These are phyloP conservation scores for Rhimphoctona megacephalus DNA, from an alignment of 2,888 invertebrate genomes.

Conservation along the genomic window DNA sequence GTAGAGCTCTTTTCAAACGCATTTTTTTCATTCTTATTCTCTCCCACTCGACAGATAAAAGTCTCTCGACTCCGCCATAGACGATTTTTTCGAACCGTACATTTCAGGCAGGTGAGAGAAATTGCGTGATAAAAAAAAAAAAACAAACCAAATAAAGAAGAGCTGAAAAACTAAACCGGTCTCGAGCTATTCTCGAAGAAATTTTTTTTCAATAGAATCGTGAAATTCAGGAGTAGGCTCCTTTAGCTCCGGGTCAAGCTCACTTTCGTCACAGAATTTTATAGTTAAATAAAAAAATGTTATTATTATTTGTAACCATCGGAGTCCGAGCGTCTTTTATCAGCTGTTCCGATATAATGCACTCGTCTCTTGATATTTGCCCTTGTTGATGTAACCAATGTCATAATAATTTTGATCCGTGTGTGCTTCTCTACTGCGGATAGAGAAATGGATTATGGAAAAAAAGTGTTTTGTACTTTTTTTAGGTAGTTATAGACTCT, in stretches of 20 bases:
- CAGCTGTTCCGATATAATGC: constrained; percentile 48
- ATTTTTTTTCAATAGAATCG: constrained; percentile 19
- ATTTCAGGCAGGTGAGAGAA: constrained; percentile 16
- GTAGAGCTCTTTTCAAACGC: constrained; percentile 6
- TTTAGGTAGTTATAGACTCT: not conserved
- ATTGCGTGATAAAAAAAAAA: not conserved
- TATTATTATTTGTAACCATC: not conserved
- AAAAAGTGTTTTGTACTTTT: not conserved
- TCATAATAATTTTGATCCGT: constrained; percentile 27
- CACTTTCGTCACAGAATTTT: constrained; percentile 20
- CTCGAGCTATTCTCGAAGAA: not conserved
- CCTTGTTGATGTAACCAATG: constrained; percentile 26
- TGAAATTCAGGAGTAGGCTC: constrained; percentile 41
- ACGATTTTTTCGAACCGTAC: constrained; percentile 25
- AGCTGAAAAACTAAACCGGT: constrained; percentile 9
- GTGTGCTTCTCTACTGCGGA: not conserved
- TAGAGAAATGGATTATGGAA: not conserved
- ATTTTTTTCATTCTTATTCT: not conserved
- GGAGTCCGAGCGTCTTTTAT: constrained; percentile 34
- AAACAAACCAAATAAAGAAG: not conserved
- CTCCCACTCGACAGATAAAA: constrained; percentile 16
- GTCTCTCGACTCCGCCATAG: constrained; percentile 11
- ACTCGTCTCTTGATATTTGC: constrained; percentile 2
- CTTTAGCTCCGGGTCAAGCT: constrained; percentile 23
- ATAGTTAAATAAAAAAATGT: not conserved